A percentile compares a stretch with the other conserved stretches of the same genome.
Conservation (phyloP, 2,113 vertebrate species). For the Entelurus aequoreus region DNA sequence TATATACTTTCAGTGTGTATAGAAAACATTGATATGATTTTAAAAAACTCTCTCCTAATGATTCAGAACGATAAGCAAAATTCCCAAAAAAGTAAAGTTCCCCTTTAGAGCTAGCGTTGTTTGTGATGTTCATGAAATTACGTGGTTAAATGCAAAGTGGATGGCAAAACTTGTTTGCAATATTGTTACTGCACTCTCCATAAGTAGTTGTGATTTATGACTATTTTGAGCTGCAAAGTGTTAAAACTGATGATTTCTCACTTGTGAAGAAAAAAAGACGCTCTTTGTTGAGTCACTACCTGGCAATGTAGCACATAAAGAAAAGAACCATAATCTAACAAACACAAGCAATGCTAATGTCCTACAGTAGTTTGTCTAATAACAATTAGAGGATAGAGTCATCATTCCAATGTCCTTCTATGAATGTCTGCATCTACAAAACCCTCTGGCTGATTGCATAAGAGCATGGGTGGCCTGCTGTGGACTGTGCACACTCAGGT, state of each 20-base stretch:
- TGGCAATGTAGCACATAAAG: background rate
- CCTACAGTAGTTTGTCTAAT: conserved; percentile 18
- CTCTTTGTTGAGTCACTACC: conserved; percentile 18
- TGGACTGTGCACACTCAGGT: conserved; percentile 26
- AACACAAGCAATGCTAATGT: conserved; percentile 2
- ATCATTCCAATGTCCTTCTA: conserved; percentile 17
- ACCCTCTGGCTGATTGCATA: conserved; percentile 63
- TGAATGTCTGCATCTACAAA: conserved; percentile 44
- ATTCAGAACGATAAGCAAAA: too few relatives aligned
- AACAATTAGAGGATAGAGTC: background rate
- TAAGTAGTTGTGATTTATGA: background rate
- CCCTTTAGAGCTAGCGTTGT: conserved; percentile 17
- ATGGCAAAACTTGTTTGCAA: conserved; percentile 13
- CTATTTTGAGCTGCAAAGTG: conserved; percentile 47
- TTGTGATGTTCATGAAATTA: conserved; percentile 36
- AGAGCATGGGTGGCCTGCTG: conserved; percentile 59
- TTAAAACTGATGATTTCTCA: conserved; percentile 23
- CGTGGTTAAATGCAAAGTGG: conserved; percentile 21
- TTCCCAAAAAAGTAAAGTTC: too few relatives aligned
- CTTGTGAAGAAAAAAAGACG: conserved; percentile 2
- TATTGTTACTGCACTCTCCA: conserved; percentile 35
- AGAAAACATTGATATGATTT: too few relatives aligned
- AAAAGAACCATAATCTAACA: background rate
- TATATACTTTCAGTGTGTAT: too few relatives aligned
- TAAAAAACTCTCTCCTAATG: too few relatives aligned